A percentile compares a stretch with the other conserved stretches of the same genome.
phyloP scores from a whole-genome alignment of 2,888 invertebrate genomes.

The Nomada ruficornis region DNA sequence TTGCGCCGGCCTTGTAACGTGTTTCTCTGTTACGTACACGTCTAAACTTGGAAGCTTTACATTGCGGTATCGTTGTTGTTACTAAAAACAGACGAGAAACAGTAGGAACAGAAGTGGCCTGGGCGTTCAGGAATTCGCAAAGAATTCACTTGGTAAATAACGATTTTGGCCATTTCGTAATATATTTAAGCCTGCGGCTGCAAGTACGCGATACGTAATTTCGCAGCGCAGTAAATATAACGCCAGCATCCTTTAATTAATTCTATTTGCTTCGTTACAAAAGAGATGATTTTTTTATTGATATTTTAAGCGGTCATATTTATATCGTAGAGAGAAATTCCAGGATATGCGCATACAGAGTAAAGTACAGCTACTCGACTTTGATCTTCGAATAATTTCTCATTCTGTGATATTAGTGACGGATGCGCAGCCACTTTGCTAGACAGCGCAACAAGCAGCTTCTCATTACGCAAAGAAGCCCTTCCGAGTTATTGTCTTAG shows the following conservation, averaged over 20 bases:
- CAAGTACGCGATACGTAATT: background rate
- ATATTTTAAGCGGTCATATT: conserved; percentile 24
- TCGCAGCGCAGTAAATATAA: no score
- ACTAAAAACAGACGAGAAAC: conserved; percentile 31
- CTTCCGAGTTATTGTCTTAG: conserved; percentile 43
- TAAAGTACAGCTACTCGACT: conserved; percentile 46
- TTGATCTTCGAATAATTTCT: conserved; percentile 55
- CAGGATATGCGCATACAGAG: conserved; percentile 35
- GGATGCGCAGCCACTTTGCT: conserved; percentile 29
- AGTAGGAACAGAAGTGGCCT: background rate
- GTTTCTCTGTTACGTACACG: background rate
- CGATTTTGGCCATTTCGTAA: conserved; percentile 2
- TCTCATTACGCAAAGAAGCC: conserved; percentile 57
- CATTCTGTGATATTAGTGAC: conserved; percentile 40
- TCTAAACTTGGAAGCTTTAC: conserved; percentile 16
- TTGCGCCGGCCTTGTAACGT: background rate
- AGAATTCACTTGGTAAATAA: conserved; percentile 26
- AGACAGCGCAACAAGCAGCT: conserved; percentile 49
- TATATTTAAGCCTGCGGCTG: conserved; percentile 8
- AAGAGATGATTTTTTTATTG: background rate
- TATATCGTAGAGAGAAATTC: conserved; percentile 21
- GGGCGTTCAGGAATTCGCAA: conserved; percentile 10
- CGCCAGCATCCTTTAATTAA: no score
- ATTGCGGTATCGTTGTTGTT: conserved; percentile 38
- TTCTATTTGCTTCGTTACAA: background rate